Percentiles rank a stretch among this genome's conserved stretches.
phyloP scores from a whole-genome alignment of 2,113 vertebrate genomes.

The Hypomesus transpacificus region DNA sequence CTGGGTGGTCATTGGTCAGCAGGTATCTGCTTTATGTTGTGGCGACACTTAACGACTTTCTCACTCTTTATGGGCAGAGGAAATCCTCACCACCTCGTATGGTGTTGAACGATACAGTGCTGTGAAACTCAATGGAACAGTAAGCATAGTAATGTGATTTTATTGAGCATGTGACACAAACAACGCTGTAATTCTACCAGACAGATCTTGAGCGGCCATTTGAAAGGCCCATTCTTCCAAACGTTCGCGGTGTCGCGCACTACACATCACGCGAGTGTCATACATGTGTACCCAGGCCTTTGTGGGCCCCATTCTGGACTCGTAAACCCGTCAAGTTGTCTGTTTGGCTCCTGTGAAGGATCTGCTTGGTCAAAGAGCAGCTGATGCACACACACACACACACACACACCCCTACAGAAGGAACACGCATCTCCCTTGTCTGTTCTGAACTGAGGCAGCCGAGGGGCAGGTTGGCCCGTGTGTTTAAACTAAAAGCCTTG shows the following conservation, averaged over 20 bases:
- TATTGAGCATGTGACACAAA: too few relatives aligned
- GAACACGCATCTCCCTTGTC: not conserved
- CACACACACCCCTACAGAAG: not conserved
- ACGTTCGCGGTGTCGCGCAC: not conserved
- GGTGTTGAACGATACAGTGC: not conserved
- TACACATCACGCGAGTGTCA: not conserved
- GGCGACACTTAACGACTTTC: not conserved
- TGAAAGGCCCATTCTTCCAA: not conserved
- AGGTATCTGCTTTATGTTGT: not conserved
- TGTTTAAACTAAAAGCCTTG: slow-evolving; percentile 31
- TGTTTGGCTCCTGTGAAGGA: slow-evolving; percentile 3
- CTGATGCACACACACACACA: slow-evolving; percentile 19
- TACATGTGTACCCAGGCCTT: not conserved
- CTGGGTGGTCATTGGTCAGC: slow-evolving; percentile 4
- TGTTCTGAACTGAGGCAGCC: not conserved
- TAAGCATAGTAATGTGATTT: too few relatives aligned
- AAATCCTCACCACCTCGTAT: not conserved
- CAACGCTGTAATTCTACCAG: too few relatives aligned
- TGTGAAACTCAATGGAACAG: not conserved
- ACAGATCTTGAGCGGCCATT: not conserved
- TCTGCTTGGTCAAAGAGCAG: slow-evolving; percentile 26
- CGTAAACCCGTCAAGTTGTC: slow-evolving; percentile 9
- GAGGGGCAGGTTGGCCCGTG: not conserved
- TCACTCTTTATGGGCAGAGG: not conserved
- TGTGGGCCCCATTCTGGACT: not conserved